Percentiles rank a stretch among this genome's conserved stretches.
Evolutionary conservation across 2,888 invertebrate species (phyloP).

Genomic region (Spatulosminthurus flaviceps): DNA sequence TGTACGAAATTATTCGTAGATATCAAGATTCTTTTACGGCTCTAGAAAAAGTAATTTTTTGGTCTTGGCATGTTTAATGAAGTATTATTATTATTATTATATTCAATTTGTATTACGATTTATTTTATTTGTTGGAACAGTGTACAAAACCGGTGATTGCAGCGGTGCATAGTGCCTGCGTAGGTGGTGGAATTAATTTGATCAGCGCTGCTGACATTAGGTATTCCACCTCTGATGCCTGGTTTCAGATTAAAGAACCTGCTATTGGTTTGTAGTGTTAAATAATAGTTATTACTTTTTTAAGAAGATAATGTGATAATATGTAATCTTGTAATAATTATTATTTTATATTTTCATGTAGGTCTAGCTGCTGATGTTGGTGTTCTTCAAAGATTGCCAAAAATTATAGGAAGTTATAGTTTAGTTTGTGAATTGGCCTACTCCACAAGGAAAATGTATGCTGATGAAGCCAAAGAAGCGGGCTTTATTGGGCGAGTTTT

Average conservation of each 20-base stretch:
- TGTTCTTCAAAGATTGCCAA: slow-evolving; percentile 89
- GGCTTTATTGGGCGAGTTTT: slow-evolving; percentile 86
- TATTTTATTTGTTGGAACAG: slow-evolving; percentile 64
- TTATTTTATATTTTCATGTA: slow-evolving; percentile 65
- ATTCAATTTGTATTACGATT: no score
- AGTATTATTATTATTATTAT: no score
- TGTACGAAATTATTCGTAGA: slow-evolving; percentile 73
- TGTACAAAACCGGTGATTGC: slow-evolving; percentile 92
- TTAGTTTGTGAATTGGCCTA: slow-evolving; percentile 86
- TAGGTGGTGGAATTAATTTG: slow-evolving; percentile 92
- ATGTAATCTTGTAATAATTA: background rate
- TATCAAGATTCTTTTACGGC: slow-evolving; percentile 83
- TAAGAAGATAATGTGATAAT: background rate
- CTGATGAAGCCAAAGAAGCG: slow-evolving; percentile 80
- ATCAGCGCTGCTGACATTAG: slow-evolving; percentile 91
- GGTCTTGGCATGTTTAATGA: background rate
- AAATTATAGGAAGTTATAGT: slow-evolving; percentile 87
- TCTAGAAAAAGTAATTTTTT: slow-evolving; percentile 74
- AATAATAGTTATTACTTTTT: no score
- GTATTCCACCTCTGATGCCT: slow-evolving; percentile 88
- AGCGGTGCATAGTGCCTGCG: slow-evolving; percentile 86
- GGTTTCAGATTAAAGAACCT: slow-evolving; percentile 90
- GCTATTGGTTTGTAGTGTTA: slow-evolving; percentile 66
- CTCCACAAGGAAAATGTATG: slow-evolving; percentile 82
- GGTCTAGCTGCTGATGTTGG: slow-evolving; percentile 98